Evolutionary conservation across 2,797 vertebrate genomes (phyloP).

Genomic region (Anableps anableps): DNA sequence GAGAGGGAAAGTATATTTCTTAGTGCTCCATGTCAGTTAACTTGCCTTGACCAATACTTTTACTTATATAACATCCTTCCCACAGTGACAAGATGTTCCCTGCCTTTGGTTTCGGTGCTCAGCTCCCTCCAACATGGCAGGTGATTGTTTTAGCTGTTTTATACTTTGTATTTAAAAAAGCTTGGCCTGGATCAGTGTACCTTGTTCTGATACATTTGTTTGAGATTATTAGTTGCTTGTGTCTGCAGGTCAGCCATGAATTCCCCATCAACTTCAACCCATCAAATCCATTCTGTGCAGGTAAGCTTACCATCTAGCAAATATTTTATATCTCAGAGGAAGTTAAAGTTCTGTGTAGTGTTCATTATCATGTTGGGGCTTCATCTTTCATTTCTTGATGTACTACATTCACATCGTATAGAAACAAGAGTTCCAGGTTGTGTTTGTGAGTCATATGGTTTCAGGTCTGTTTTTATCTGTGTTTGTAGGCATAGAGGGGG

Average conservation of each 20-base stretch:
- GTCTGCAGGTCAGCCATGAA: constrained; percentile 91
- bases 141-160: constrained; percentile 69
- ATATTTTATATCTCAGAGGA: background rate
- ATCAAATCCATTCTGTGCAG: constrained; percentile 89
- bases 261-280: constrained; percentile 95
- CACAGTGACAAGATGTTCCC: constrained; percentile 97
- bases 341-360: background rate
- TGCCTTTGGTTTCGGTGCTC: constrained; percentile 96
- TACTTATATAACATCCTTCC: constrained; percentile 24
- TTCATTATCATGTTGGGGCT: background rate
- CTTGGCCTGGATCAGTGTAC: background rate
- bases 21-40: background rate
- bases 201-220: background rate
- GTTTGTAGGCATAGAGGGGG: constrained; percentile 89
- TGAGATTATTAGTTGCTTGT: constrained; percentile 8
- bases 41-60: background rate
- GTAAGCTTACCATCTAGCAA: constrained; percentile 52
- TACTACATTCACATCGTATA: background rate
- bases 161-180: background rate
- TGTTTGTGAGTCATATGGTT: background rate
- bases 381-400: background rate
- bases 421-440: background rate
- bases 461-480: background rate
- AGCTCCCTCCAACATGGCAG: constrained; percentile 93
- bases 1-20: background rate